Conservation (phyloP, 92 coral and sea anemone genomes). For the Phenganax stokvisi region DNA sequence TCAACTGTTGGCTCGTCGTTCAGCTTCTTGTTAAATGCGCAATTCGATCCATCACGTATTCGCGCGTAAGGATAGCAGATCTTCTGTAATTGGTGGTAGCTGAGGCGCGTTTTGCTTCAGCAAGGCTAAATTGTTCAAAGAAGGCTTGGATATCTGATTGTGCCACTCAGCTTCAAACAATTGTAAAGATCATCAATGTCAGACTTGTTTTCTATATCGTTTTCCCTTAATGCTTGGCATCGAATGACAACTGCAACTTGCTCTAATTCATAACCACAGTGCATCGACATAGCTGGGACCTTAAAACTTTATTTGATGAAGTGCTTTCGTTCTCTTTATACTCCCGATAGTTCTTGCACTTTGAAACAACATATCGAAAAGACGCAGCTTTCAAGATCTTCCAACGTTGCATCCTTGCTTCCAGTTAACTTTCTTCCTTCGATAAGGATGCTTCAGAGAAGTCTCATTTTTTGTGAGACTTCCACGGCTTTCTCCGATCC, state of each 20-base stretch:
- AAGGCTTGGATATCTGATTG: background rate
- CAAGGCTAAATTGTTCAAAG: background rate
- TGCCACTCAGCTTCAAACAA: background rate
- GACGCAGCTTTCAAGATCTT: conserved; percentile 31
- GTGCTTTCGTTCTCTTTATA: background rate
- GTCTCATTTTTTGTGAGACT: conserved; percentile 50
- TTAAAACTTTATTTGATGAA: background rate
- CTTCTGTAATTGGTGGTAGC: background rate
- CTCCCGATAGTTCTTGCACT: conserved; percentile 30
- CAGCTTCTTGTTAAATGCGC: background rate
- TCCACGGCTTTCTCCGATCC: conserved; percentile 30
- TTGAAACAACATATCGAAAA: conserved; percentile 38
- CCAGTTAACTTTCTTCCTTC: conserved; percentile 11
- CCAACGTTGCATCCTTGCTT: background rate
- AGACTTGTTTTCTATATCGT: conserved; percentile 1
- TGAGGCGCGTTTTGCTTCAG: background rate
- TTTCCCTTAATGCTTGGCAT: conserved; percentile 42
- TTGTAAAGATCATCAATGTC: conserved; percentile 14
- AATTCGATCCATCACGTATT: background rate
- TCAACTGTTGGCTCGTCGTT: background rate
- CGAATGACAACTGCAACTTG: conserved; percentile 35
- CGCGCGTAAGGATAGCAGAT: background rate
- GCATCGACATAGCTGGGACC: conserved; percentile 37
- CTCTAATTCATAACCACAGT: conserved; percentile 31
- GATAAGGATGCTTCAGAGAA: conserved; percentile 33